phyloP scores from a whole-genome alignment of 2,113 vertebrate species.

The Aspiorhynchus laticeps region DNA sequence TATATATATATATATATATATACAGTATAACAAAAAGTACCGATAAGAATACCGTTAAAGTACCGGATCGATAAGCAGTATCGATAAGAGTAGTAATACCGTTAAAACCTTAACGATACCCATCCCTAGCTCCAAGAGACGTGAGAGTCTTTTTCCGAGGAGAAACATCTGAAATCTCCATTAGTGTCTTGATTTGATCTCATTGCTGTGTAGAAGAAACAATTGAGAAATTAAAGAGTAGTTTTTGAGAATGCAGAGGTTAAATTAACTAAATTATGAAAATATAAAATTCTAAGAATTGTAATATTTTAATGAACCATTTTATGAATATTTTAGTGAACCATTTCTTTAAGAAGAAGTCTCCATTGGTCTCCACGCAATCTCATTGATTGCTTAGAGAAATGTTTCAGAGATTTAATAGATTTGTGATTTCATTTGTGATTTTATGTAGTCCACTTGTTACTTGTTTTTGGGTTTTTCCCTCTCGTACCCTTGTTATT shows the following conservation, averaged over 20 bases:
- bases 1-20: too few species aligned
- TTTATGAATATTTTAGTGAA: too few species aligned
- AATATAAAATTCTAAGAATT: neutral
- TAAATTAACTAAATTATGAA: neutral
- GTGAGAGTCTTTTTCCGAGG: too few species aligned
- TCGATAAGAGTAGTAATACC: too few species aligned
- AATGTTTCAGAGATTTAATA: neutral
- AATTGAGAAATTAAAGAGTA: neutral
- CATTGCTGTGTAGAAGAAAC: neutral
- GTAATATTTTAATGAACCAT: too few species aligned
- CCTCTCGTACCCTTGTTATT: neutral
- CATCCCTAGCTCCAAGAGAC: too few species aligned
- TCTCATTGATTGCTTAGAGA: neutral
- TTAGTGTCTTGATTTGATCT: neutral
- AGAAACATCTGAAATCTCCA: neutral
- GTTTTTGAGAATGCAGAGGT: neutral
- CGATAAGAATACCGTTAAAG: too few species aligned
- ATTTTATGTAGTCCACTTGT: neutral
- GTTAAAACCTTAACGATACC: too few species aligned
- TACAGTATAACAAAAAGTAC: too few species aligned
- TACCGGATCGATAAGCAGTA: too few species aligned
- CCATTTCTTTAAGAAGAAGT: neutral
- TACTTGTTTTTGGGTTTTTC: neutral
- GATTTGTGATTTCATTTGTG: neutral
- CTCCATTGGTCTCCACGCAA: neutral